Evolutionary conservation across 2,113 vertebrate genomes (phyloP).

Genomic region (Cyanoliseus patagonus): DNA sequence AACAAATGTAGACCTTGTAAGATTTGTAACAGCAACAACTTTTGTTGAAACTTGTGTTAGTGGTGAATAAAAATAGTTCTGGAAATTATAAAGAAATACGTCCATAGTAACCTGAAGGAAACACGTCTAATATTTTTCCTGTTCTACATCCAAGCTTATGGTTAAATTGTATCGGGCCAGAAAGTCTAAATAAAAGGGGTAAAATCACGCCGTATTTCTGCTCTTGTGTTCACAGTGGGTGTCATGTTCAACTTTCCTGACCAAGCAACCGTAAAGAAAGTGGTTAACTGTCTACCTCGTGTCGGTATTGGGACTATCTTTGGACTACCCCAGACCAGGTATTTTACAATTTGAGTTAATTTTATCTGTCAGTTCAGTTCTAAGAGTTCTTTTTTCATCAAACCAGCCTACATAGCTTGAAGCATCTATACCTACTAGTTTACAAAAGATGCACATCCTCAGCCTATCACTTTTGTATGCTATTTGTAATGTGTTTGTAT

Average conservation of each 20-base stretch:
- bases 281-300: constrained; percentile 92
- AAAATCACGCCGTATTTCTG: not conserved
- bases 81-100: not conserved
- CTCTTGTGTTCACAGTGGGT: constrained; percentile 78
- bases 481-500: not conserved
- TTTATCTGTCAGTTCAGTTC: not conserved
- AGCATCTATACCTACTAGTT: not conserved
- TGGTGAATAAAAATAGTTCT: not conserved
- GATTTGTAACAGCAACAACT: not conserved
- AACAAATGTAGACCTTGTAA: not conserved
- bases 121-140: not conserved
- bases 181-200: not conserved
- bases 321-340: constrained; percentile 96
- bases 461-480: not conserved
- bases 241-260: constrained; percentile 99
- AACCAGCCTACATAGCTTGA: not conserved
- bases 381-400: not conserved
- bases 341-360: not conserved
- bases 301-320: constrained; percentile 96
- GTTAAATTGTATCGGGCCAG: not conserved
- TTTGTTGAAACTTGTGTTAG: not conserved
- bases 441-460: not conserved
- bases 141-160: not conserved
- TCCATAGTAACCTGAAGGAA: not conserved
- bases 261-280: constrained; percentile 90